Conservation (phyloP, 2,797 vertebrate genomes). For the Alouatta caraya region DNA sequence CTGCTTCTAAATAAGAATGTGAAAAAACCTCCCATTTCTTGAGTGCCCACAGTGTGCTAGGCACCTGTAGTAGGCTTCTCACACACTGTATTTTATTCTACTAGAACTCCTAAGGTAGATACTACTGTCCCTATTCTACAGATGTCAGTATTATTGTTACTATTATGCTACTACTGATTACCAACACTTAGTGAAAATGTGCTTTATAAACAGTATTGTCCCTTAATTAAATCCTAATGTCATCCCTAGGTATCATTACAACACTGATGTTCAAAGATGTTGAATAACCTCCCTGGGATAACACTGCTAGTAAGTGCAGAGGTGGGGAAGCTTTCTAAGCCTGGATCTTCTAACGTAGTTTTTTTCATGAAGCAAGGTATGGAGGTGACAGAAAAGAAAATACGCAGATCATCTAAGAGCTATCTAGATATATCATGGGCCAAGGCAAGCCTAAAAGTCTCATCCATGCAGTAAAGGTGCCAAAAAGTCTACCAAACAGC, state of each 20-base stretch:
- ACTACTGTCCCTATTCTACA: not conserved
- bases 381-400: constrained; percentile 13
- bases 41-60: not conserved
- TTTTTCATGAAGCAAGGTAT: constrained; percentile 21
- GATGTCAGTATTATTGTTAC: not conserved
- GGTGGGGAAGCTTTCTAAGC: not conserved
- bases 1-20: constrained; percentile 15
- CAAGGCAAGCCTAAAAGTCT: not conserved
- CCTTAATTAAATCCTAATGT: not conserved
- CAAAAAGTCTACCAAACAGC: not conserved
- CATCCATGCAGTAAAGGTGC: not conserved
- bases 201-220: not conserved
- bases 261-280: not conserved
- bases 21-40: constrained; percentile 12
- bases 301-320: not conserved
- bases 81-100: constrained; percentile 17
- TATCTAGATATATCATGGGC: not conserved
- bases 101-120: not conserved
- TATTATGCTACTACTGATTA: not conserved
- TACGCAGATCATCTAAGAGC: not conserved
- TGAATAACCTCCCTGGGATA: not conserved
- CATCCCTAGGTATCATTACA: not conserved
- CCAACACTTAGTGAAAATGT: not conserved
- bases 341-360: not conserved
- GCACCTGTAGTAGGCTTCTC: not conserved